Conservation (phyloP, 30 jellyfish, hydroid and myxozoan genomes). For the Aurelia sp. region DNA sequence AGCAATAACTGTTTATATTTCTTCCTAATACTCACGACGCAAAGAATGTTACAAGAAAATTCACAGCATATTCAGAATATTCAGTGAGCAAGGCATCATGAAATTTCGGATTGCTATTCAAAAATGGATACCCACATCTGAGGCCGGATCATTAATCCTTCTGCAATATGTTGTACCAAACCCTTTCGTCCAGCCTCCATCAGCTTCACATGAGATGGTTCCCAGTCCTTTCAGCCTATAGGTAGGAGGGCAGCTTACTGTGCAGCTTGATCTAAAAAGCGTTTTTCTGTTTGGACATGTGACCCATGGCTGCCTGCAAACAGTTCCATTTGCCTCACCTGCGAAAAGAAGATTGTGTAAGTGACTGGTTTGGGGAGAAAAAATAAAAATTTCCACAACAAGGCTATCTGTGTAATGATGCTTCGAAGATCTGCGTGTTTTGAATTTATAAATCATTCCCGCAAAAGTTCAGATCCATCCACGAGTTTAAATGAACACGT, state of each 20-base stretch:
- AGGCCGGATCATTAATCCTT: constrained; percentile 85
- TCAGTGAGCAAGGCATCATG: not conserved
- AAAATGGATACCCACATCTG: constrained; percentile 61
- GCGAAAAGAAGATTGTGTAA: not conserved
- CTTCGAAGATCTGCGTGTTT: no score
- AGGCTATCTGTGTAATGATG: no score
- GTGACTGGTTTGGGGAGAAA: no score
- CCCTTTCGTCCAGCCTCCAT: constrained; percentile 80
- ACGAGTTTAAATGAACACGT: no score
- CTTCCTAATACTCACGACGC: no score
- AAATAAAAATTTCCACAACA: no score
- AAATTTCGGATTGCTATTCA: not conserved
- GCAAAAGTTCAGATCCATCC: no score
- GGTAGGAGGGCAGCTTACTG: constrained; percentile 72
- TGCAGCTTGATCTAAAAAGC: constrained; percentile 60
- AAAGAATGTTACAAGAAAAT: no score
- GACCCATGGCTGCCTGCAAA: constrained; percentile 67
- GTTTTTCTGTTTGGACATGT: constrained; percentile 70
- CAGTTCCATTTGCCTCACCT: constrained; percentile 80
- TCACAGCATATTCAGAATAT: not conserved
- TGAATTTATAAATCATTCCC: no score
- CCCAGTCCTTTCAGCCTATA: constrained; percentile 69
- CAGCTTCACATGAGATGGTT: constrained; percentile 75
- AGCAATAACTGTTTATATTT: no score
- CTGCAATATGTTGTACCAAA: constrained; percentile 59